Percentiles rank a stretch among this genome's conserved stretches.
phyloP scores from a whole-genome alignment of 1,140 invertebrate genomes.

The Belonocnema kinseyi region DNA sequence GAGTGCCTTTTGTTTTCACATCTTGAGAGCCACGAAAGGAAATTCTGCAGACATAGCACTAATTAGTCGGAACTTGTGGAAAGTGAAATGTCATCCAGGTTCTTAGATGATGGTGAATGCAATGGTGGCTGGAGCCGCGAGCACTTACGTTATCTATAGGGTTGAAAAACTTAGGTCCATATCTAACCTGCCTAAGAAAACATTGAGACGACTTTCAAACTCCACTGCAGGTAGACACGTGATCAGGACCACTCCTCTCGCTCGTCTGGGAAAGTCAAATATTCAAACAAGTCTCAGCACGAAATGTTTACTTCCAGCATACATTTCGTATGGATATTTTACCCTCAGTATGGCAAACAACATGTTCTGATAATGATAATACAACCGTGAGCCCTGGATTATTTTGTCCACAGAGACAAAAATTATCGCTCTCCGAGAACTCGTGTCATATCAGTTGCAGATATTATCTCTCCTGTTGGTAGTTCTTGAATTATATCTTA shows the following conservation, averaged over 20 bases:
- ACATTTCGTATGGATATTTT: conserved; percentile 68
- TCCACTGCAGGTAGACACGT: conserved; percentile 61
- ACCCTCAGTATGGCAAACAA: conserved; percentile 65
- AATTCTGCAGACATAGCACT: conserved; percentile 11
- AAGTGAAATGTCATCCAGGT: conserved; percentile 19
- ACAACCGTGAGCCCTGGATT: conserved; percentile 17
- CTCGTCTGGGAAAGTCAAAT: conserved; percentile 75
- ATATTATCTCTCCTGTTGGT: not conserved
- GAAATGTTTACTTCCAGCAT: conserved; percentile 71
- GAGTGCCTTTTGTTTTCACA: conserved; percentile 12
- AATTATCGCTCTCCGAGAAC: conserved; percentile 18
- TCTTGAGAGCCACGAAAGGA: conserved; percentile 17
- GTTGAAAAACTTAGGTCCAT: conserved; percentile 44
- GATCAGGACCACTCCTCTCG: conserved; percentile 52
- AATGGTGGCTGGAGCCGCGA: not conserved
- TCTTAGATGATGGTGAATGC: not conserved
- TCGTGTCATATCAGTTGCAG: conserved; percentile 14
- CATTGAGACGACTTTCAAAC: conserved; percentile 64
- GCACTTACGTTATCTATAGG: conserved; percentile 3
- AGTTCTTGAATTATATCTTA: too few species aligned
- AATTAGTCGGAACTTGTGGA: conserved; percentile 12
- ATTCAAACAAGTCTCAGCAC: conserved; percentile 66
- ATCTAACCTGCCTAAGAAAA: conserved; percentile 71
- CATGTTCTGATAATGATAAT: conserved; percentile 70
- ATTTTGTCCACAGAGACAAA: conserved; percentile 2